Evolutionary conservation across 2,888 invertebrate genomes (phyloP).

Genomic region (Dorcus hopei): DNA sequence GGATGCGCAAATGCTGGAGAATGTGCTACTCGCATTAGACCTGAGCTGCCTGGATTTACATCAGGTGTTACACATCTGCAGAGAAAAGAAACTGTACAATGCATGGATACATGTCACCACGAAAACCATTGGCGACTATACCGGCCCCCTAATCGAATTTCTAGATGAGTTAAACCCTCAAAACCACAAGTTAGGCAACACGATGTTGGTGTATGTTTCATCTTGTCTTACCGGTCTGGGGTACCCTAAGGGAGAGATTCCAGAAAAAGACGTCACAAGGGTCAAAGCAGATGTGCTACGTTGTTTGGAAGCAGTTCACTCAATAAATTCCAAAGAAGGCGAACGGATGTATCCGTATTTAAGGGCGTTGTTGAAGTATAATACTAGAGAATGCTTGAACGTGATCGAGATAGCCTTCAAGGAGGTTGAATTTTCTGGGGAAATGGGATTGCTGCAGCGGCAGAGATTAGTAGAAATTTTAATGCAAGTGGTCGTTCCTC

Average conservation of each 20-base stretch:
- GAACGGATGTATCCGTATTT: slow-evolving; percentile 71
- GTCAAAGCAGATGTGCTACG: slow-evolving; percentile 74
- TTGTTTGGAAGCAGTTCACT: slow-evolving; percentile 67
- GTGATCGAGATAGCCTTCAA: slow-evolving; percentile 82
- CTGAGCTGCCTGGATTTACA: slow-evolving; percentile 75
- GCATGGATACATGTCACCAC: slow-evolving; percentile 75
- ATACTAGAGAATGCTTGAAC: slow-evolving; percentile 81
- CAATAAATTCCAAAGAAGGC: slow-evolving; percentile 57
- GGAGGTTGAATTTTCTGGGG: slow-evolving; percentile 72
- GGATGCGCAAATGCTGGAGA: slow-evolving; percentile 62
- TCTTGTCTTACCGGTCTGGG: slow-evolving; percentile 84
- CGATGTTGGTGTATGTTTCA: slow-evolving; percentile 79
- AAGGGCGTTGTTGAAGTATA: slow-evolving; percentile 73
- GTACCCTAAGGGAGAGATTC: slow-evolving; percentile 74
- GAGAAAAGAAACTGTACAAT: slow-evolving; percentile 63
- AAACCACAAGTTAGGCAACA: slow-evolving; percentile 69
- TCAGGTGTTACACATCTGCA: slow-evolving; percentile 57
- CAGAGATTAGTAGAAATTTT: slow-evolving; percentile 78
- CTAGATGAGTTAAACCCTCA: slow-evolving; percentile 53
- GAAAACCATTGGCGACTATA: slow-evolving; percentile 71
- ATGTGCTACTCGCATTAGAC: slow-evolving; percentile 68
- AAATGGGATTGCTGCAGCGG: slow-evolving; percentile 67
- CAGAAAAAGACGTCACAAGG: slow-evolving; percentile 57
- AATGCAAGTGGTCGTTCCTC: slow-evolving; percentile 67
- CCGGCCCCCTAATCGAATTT: slow-evolving; percentile 69